phyloP scores from a whole-genome alignment of 1,140 invertebrate genomes.

The Papilio polyxenes region DNA sequence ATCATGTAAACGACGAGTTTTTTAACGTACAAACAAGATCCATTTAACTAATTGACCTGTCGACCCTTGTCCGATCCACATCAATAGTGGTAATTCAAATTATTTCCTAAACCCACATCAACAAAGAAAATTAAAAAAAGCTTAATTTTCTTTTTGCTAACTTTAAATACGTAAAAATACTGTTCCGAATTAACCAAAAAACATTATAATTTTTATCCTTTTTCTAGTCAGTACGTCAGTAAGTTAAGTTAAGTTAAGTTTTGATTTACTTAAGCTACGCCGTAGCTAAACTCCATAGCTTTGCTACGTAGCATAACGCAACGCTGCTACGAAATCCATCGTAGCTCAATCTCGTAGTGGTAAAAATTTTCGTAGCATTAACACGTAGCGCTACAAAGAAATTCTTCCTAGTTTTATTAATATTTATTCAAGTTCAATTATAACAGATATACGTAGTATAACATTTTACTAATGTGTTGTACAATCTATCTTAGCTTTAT shows the following conservation, averaged over 20 bases:
- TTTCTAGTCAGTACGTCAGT: background rate
- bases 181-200: background rate
- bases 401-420: background rate
- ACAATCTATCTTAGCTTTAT: constrained; percentile 24
- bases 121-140: background rate
- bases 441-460: background rate
- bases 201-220: background rate
- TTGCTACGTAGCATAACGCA: background rate
- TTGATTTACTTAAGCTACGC: background rate
- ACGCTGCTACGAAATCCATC: background rate
- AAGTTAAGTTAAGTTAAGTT: too few species aligned
- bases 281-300: background rate
- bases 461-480: background rate
- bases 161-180: background rate
- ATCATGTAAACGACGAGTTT: constrained; percentile 21
- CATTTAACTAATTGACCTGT: constrained; percentile 25
- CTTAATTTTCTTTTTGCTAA: background rate
- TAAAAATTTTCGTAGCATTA: background rate
- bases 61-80: constrained; percentile 20
- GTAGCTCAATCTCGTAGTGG: background rate
- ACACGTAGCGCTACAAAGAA: background rate
- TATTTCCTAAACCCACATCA: background rate
- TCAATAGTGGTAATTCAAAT: constrained; percentile 16
- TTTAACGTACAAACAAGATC: constrained; percentile 9
- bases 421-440: background rate